phyloP scores from a whole-genome alignment of 2,888 invertebrate genomes.

The Amiota minor region DNA sequence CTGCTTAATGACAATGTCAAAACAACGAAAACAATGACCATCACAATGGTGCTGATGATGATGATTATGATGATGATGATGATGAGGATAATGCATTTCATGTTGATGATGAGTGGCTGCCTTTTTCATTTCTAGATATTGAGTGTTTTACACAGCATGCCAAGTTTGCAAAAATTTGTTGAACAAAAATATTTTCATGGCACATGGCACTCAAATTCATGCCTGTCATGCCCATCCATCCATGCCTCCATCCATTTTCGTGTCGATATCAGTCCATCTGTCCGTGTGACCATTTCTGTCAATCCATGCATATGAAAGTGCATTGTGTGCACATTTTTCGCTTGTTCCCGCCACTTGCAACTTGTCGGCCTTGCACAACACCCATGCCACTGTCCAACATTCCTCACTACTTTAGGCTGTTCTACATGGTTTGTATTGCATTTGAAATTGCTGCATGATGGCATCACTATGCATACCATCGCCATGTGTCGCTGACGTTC shows the following conservation, averaged over 20 bases:
- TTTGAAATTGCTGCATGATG: background rate
- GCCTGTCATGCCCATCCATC: no score
- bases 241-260: no score
- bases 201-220: no score
- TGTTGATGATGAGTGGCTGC: no score
- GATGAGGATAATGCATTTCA: no score
- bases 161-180: background rate
- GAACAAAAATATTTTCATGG: background rate
- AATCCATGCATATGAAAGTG: conserved; percentile 20
- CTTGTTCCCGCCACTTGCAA: background rate
- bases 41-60: background rate
- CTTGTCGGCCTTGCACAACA: background rate
- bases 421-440: no score
- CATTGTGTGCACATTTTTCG: background rate
- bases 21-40: background rate
- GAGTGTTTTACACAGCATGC: background rate
- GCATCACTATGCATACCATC: conserved; percentile 12
- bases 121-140: no score
- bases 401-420: background rate
- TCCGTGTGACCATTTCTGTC: background rate
- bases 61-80: background rate
- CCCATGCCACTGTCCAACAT: background rate
- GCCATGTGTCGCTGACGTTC: background rate
- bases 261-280: no score
- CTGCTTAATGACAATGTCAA: background rate